Conservation (phyloP, 2,113 vertebrate genomes). For the Bettongia penicillata region DNA sequence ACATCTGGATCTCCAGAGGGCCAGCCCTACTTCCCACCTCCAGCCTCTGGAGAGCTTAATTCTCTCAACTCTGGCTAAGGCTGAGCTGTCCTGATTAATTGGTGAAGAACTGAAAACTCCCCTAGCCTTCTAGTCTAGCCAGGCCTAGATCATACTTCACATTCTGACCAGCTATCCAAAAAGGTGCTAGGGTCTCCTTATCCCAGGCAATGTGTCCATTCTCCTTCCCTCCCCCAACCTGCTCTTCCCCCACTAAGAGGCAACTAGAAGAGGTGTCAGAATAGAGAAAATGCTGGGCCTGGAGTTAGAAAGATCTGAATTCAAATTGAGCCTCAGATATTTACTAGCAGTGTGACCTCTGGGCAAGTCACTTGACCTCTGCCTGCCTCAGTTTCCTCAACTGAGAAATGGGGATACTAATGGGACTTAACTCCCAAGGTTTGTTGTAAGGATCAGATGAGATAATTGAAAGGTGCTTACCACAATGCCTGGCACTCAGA, state of each 20-base stretch:
- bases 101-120: background rate
- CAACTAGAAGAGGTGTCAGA: background rate
- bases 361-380: background rate
- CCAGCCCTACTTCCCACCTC: background rate
- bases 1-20: background rate
- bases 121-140: background rate
- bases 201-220: background rate
- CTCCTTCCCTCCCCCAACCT: background rate
- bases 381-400: background rate
- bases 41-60: background rate
- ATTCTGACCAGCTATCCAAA: background rate
- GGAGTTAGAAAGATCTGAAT: background rate
- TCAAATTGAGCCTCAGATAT: background rate
- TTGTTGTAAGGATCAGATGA: background rate
- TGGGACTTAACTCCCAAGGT: background rate
- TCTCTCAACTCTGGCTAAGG: background rate
- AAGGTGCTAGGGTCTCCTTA: background rate
- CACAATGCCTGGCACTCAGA: background rate
- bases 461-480: background rate
- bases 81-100: background rate
- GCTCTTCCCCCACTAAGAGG: background rate
- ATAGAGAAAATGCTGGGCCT: background rate
- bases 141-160: background rate
- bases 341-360: background rate
- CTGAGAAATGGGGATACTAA: background rate